These are phyloP conservation scores for Solenopsis fugax DNA, from an alignment of 1,140 invertebrate species.

Conservation along the genomic window DNA sequence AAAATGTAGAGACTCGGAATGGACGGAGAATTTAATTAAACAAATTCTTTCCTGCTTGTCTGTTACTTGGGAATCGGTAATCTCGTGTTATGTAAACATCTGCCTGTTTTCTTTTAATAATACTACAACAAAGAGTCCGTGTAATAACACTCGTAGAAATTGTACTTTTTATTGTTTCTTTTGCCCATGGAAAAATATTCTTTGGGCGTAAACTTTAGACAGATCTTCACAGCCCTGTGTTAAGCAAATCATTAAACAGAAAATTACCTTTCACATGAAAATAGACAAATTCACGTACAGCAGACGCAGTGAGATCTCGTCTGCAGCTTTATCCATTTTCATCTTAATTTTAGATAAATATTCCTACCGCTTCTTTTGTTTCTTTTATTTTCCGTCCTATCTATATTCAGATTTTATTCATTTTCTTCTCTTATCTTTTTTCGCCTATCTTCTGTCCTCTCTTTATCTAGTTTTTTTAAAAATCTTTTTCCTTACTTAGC, in stretches of 20 bases:
- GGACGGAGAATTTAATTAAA: constrained; percentile 50
- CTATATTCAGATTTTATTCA: constrained; percentile 36
- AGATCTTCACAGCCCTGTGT: neutral
- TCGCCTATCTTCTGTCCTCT: neutral
- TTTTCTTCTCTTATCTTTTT: neutral
- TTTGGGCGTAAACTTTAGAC: neutral
- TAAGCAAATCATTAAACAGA: constrained; percentile 46
- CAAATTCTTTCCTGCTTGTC: neutral
- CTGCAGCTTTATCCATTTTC: neutral
- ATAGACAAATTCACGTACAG: neutral
- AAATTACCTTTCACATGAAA: neutral
- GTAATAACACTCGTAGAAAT: neutral
- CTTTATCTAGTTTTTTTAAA: constrained; percentile 8
- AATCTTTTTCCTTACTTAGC: neutral
- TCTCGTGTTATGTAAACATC: constrained; percentile 23
- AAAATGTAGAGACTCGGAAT: constrained; percentile 21
- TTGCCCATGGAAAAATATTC: neutral
- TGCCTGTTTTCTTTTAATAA: neutral
- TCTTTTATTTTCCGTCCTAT: neutral
- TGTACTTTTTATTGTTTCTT: neutral
- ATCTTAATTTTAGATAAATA: constrained; percentile 61
- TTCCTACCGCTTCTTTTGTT: constrained; percentile 27
- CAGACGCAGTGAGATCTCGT: neutral
- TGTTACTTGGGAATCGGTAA: neutral
- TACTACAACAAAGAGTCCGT: neutral